Percentiles rank a stretch among this genome's conserved stretches.
Conservation (phyloP, 2,113 vertebrate species). For the Pyxicephalus adspersus region DNA sequence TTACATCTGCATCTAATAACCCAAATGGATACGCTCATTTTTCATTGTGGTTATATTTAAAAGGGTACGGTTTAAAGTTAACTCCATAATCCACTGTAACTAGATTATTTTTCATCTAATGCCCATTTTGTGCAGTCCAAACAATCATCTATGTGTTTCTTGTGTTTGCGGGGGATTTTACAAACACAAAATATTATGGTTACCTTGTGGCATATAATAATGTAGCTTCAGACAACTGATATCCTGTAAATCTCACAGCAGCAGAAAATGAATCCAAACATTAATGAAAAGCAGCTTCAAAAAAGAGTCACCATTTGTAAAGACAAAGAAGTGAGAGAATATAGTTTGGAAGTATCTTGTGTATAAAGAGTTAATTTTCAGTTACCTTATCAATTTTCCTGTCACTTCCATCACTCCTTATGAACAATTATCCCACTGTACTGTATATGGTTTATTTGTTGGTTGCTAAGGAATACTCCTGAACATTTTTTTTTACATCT, state of each 20-base stretch:
- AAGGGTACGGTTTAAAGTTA: slow-evolving; percentile 23
- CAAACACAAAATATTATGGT: slow-evolving; percentile 38
- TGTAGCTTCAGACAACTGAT: slow-evolving; percentile 46
- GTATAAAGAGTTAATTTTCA: slow-evolving; percentile 24
- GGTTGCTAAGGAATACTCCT: slow-evolving; percentile 38
- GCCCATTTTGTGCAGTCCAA: slow-evolving; percentile 14
- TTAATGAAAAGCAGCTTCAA: slow-evolving; percentile 25
- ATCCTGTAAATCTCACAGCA: slow-evolving; percentile 51
- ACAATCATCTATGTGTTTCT: slow-evolving; percentile 44
- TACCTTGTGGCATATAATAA: slow-evolving; percentile 35
- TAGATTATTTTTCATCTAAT: slow-evolving; percentile 41
- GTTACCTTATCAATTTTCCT: slow-evolving; percentile 35
- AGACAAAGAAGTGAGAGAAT: neutral
- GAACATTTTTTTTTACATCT: slow-evolving; percentile 7
- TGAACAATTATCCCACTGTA: slow-evolving; percentile 10
- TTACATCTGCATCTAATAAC: slow-evolving; percentile 42
- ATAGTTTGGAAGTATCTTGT: neutral
- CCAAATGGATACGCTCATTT: neutral
- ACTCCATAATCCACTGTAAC: slow-evolving; percentile 41
- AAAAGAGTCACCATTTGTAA: neutral
- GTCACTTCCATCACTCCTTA: neutral
- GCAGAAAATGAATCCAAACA: slow-evolving; percentile 17
- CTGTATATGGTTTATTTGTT: slow-evolving; percentile 30
- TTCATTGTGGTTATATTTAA: slow-evolving; percentile 28
- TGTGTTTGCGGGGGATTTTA: slow-evolving; percentile 5